Conservation (phyloP, 37 sponge, comb jelly and placozoan species). For the Theonella swinhoei region DNA sequence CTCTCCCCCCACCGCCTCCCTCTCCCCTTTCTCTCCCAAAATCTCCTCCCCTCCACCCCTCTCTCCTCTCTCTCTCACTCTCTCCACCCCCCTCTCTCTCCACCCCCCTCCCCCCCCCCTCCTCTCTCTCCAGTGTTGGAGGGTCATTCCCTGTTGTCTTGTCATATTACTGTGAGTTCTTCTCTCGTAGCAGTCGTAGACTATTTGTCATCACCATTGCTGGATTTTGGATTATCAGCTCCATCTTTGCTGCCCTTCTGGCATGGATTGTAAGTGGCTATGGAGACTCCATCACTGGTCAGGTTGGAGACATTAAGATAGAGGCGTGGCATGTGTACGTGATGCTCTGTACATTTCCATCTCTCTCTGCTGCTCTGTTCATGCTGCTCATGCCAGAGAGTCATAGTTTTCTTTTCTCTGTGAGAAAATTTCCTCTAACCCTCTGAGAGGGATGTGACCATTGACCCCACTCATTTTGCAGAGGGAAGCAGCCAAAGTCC, state of each 20-base stretch:
- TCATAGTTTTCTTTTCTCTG: slow-evolving; percentile 64
- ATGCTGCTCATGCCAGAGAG: slow-evolving; percentile 81
- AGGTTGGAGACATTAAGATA: slow-evolving; percentile 42
- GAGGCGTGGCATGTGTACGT: slow-evolving; percentile 79
- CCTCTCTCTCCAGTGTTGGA: slow-evolving; percentile 63
- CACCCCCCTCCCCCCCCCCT: not conserved
- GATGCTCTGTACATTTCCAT: slow-evolving; percentile 79
- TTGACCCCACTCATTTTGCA: not conserved
- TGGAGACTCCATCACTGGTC: not conserved
- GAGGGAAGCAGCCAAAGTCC: not conserved
- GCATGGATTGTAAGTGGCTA: slow-evolving; percentile 58
- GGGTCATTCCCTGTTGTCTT: slow-evolving; percentile 89
- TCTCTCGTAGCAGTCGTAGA: slow-evolving; percentile 61
- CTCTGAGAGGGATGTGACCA: not conserved
- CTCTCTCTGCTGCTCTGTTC: slow-evolving; percentile 56
- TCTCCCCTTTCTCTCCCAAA: too few species aligned
- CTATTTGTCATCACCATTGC: slow-evolving; percentile 72
- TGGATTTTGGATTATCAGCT: slow-evolving; percentile 82
- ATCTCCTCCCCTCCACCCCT: not conserved
- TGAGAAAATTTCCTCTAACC: not conserved
- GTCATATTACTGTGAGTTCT: slow-evolving; percentile 87
- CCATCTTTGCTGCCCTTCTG: slow-evolving; percentile 64
- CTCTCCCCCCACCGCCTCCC: too few species aligned
- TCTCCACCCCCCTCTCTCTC: too few species aligned
- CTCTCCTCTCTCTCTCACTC: too few species aligned